Conservation (phyloP, 2,888 invertebrate species). For the Chrysotoxum bicinctum region DNA sequence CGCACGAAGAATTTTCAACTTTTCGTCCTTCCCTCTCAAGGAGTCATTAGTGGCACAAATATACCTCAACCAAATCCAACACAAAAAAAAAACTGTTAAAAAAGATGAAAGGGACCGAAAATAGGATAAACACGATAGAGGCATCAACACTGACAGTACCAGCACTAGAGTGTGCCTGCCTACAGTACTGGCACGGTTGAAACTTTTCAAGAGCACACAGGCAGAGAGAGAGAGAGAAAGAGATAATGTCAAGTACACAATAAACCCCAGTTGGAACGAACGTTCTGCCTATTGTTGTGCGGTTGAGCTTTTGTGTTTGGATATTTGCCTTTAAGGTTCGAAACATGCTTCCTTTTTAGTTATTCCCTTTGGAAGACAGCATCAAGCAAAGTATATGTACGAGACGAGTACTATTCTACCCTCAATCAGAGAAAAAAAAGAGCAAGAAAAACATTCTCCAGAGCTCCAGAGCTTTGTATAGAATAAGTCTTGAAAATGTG, state of each 20-base stretch:
- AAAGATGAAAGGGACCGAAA: slow-evolving; percentile 36
- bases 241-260: slow-evolving; percentile 71
- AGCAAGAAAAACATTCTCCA: slow-evolving; percentile 25
- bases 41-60: slow-evolving; percentile 59
- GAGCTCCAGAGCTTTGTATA: background rate
- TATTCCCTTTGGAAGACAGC: slow-evolving; percentile 21
- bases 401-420: background rate
- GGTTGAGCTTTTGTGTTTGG: slow-evolving; percentile 65
- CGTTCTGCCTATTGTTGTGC: slow-evolving; percentile 68
- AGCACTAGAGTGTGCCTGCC: slow-evolving; percentile 13
- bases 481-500: slow-evolving; percentile 48
- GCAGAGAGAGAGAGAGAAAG: background rate
- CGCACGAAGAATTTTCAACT: slow-evolving; percentile 35
- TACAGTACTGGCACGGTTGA: slow-evolving; percentile 3
- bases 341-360: slow-evolving; percentile 14
- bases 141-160: slow-evolving; percentile 42
- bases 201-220: slow-evolving; percentile 51
- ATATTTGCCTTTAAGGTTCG: slow-evolving; percentile 47
- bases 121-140: slow-evolving; percentile 32
- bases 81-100: slow-evolving; percentile 11
- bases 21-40: slow-evolving; percentile 47
- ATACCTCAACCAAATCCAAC: slow-evolving; percentile 11
- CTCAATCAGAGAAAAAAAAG: slow-evolving; percentile 8
- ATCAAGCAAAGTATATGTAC: background rate
- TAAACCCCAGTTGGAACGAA: slow-evolving; percentile 56